Conservation (phyloP, 2,113 vertebrate genomes). For the Crocuta crocuta region DNA sequence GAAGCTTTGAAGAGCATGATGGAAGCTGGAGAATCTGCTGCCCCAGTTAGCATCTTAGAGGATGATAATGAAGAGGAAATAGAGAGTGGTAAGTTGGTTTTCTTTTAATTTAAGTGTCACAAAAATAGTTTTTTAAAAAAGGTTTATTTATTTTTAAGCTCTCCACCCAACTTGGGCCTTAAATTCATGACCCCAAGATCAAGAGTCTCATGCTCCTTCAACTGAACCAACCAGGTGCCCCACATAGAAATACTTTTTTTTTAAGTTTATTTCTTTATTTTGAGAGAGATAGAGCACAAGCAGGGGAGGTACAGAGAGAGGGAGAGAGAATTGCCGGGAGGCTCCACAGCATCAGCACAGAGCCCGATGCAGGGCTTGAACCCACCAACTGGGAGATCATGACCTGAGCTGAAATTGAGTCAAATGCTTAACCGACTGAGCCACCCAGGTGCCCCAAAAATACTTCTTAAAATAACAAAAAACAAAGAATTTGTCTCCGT, state of each 20-base stretch:
- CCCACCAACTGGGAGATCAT: no score
- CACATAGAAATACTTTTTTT: no score
- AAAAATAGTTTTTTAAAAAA: not conserved
- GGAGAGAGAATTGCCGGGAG: no score
- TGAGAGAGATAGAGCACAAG: no score
- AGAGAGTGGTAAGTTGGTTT: slow-evolving; percentile 91
- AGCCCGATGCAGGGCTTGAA: no score
- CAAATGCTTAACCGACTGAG: not conserved
- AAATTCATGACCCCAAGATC: not conserved
- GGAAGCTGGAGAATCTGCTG: slow-evolving; percentile 96
- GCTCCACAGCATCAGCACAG: no score
- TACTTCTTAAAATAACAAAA: slow-evolving; percentile 32
- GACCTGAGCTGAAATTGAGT: not conserved
- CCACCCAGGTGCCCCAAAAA: not conserved
- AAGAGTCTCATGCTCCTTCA: not conserved
- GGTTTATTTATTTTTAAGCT: not conserved
- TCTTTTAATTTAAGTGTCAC: not conserved
- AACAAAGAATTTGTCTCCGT: not conserved
- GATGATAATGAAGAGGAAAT: slow-evolving; percentile 97
- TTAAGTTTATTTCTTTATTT: no score
- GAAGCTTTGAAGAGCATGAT: slow-evolving; percentile 98
- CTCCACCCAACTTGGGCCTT: not conserved
- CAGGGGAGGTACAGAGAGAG: no score
- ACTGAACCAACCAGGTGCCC: not conserved
- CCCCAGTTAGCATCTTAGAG: slow-evolving; percentile 95